These are phyloP conservation scores for Raja brachyura DNA, from an alignment of 2,113 vertebrate species.

Conservation along the genomic window DNA sequence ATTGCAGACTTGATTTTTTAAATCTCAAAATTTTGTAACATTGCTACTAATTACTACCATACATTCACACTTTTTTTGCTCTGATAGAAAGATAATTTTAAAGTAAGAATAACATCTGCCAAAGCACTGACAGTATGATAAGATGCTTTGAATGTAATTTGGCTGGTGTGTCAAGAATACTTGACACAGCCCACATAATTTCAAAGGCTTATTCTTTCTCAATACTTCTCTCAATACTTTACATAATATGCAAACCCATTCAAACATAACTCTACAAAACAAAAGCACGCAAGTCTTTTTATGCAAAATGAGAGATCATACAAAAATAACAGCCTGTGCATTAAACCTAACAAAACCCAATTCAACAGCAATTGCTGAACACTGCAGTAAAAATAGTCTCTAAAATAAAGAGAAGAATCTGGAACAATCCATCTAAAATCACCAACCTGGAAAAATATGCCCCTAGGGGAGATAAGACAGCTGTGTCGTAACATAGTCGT, in stretches of 20 bases:
- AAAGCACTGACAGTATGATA: not conserved
- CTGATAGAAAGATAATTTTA: not conserved
- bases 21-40: too few relatives aligned
- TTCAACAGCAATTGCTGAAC: not conserved
- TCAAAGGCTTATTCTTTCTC: not conserved
- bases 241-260: not conserved
- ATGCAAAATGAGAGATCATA: not conserved
- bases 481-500: constrained; percentile 7
- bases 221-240: too few relatives aligned
- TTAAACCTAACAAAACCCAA: not conserved
- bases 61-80: not conserved
- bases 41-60: not conserved
- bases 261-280: not conserved
- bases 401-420: not conserved
- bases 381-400: not conserved
- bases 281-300: not conserved
- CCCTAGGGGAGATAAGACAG: not conserved
- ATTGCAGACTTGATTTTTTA: too few relatives aligned
- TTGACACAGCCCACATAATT: not conserved
- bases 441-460: not conserved
- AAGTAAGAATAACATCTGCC: not conserved
- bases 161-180: too few relatives aligned
- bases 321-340: not conserved
- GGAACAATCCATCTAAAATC: constrained; percentile 6
- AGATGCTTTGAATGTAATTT: too few relatives aligned